Conservation (phyloP, 2,888 invertebrate species). For the Euplagia quadripunctaria region DNA sequence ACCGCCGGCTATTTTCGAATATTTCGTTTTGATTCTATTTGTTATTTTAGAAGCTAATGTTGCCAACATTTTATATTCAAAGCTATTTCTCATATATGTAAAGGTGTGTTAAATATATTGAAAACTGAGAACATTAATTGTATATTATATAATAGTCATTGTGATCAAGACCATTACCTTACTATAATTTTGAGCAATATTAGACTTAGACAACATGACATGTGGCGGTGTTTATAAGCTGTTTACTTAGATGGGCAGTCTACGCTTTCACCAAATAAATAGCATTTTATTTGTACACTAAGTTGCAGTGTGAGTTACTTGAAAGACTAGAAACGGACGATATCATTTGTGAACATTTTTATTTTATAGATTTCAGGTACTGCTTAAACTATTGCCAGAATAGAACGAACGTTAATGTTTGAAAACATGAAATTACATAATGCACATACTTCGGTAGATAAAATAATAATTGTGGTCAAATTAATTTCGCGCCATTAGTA, state of each 20-base stretch:
- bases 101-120: background rate
- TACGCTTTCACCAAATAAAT: slow-evolving; percentile 70
- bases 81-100: background rate
- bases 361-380: background rate
- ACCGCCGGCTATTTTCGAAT: slow-evolving; percentile 49
- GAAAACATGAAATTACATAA: too few species aligned
- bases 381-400: background rate
- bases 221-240: slow-evolving; percentile 60
- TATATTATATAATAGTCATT: background rate
- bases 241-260: slow-evolving; percentile 46
- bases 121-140: background rate
- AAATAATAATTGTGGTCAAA: too few species aligned
- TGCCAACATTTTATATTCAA: slow-evolving; percentile 29
- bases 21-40: slow-evolving; percentile 26
- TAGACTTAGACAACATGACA: slow-evolving; percentile 11
- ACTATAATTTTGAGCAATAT: slow-evolving; percentile 3
- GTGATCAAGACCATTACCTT: background rate
- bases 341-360: background rate
- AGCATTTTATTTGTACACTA: slow-evolving; percentile 54
- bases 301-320: slow-evolving; percentile 35
- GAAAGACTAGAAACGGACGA: slow-evolving; percentile 15
- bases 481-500: too few species aligned
- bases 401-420: too few species aligned
- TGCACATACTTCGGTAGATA: background rate
- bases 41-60: slow-evolving; percentile 36